phyloP scores from a whole-genome alignment of 2,113 vertebrate species.

The Carassius carassius region DNA sequence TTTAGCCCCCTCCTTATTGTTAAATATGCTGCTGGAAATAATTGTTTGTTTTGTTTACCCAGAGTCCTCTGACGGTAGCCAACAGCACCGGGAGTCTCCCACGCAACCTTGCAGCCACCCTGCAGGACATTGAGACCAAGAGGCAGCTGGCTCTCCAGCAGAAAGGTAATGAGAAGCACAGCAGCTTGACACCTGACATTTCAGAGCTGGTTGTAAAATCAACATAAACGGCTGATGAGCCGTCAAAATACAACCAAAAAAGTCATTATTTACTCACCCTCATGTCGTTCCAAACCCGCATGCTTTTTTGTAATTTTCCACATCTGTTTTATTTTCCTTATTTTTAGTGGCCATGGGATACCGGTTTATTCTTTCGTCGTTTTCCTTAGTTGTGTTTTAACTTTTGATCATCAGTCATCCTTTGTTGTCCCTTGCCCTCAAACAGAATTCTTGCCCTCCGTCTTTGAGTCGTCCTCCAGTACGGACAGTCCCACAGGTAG shows the following conservation, averaged over 20 bases:
- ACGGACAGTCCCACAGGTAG: slow-evolving; percentile 54
- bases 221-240: background rate
- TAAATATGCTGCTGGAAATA: slow-evolving; percentile 20
- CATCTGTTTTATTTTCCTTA: background rate
- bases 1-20: slow-evolving; percentile 11
- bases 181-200: background rate
- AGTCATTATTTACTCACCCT: slow-evolving; percentile 1
- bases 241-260: background rate
- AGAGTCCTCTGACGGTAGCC: slow-evolving; percentile 77
- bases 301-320: background rate
- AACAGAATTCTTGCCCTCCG: slow-evolving; percentile 42
- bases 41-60: slow-evolving; percentile 49
- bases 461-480: slow-evolving; percentile 42
- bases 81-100: slow-evolving; percentile 85
- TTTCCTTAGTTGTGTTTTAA: slow-evolving; percentile 18
- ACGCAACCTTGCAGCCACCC: slow-evolving; percentile 85
- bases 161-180: slow-evolving; percentile 80
- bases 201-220: background rate
- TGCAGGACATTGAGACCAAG: slow-evolving; percentile 95
- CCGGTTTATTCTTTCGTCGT: slow-evolving; percentile 5
- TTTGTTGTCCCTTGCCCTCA: slow-evolving; percentile 13
- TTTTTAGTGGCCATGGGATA: background rate
- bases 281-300: background rate
- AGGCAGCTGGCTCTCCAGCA: slow-evolving; percentile 92
- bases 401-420: slow-evolving; percentile 37